Base-by-base conservation (phyloP, 2,888 invertebrate species). In the Teleogryllus oceanicus region DNA sequence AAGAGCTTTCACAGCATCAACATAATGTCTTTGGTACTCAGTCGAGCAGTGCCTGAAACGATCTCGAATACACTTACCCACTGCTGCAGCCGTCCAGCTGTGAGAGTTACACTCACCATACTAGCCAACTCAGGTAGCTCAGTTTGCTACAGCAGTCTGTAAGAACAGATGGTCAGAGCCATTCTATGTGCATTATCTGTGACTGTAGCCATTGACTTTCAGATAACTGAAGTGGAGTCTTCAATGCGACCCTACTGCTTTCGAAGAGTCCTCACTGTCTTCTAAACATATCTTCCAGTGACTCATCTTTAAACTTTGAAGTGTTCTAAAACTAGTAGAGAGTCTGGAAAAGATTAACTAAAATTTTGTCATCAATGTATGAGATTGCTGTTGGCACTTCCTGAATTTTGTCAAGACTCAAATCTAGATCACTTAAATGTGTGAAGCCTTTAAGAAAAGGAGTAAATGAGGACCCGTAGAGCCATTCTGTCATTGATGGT, bases 361-460 rank as follows among this genome's bases (percentile, higher is more conserved):
- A 85, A 76, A 87, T 87, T 82, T 88, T 88, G 83, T 89, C 89
- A 84, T 89, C 88, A 75, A 87, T 83, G 88, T 81, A 88, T 85
- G 75, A 87, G 87, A 79, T 85, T 85, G 50, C 85, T 85, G 50
- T 84, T 84, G 18, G 86, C 86, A 11, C 87, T 87, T 79, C 87
- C 85, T 2, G 88, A 87, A 2, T 88, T 81, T 88, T 87, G 83
- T 88, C 88, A 79, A 89, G 86, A 18, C 89, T 88, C 24, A 89
- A 84, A 83, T 89, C 89, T 37, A 89, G 85, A 83, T 89, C 89
- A 82, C 88, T 87, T 74, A 89, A 85, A 50, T 88, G 87, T 16
- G 88, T 87, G 84, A 89, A 89, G 13, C 89, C 89, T 2, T 87
- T 86, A 74, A 89, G 85, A 84, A 88, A 89, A 12, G 88, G 24